phyloP scores from a whole-genome alignment of 2,888 invertebrate species.

The Pseudanteris insignis region DNA sequence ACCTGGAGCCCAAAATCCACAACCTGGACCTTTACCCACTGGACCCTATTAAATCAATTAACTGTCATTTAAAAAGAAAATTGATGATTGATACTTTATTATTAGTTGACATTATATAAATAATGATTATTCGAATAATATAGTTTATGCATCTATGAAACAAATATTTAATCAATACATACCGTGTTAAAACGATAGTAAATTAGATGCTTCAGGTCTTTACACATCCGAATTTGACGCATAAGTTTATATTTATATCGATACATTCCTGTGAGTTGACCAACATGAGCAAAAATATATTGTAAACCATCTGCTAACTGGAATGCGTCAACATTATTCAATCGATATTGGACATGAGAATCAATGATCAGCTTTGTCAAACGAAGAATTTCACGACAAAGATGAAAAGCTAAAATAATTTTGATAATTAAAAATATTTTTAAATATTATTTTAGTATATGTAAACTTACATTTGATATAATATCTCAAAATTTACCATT shows the following conservation, averaged over 20 bases:
- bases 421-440: too few relatives aligned
- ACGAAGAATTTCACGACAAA: constrained; percentile 98
- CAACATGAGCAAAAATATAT: constrained; percentile 99
- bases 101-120: background rate
- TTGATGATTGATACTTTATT: too few relatives aligned
- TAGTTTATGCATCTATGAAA: too few relatives aligned
- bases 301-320: constrained; percentile 98
- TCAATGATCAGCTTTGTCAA: constrained; percentile 98
- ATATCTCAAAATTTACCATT: too few relatives aligned
- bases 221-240: constrained; percentile 99
- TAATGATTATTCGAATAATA: background rate
- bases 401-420: constrained; percentile 84
- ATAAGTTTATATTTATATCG: constrained; percentile 98
- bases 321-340: constrained; percentile 99
- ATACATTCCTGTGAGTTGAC: constrained; percentile 99
- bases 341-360: constrained; percentile 97
- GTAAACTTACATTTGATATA: too few relatives aligned
- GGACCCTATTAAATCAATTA: too few relatives aligned
- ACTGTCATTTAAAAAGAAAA: too few relatives aligned
- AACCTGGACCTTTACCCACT: constrained; percentile 98
- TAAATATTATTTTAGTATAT: too few relatives aligned
- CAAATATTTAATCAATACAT: too few relatives aligned
- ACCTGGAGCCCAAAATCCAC: constrained; percentile 98
- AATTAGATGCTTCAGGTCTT: constrained; percentile 98
- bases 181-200: constrained; percentile 99